Evolutionary conservation across 2,113 vertebrate genomes (phyloP), one percentile per base, ranked within the genome.

Genomic region (Laterallus jamaicensis): DNA sequence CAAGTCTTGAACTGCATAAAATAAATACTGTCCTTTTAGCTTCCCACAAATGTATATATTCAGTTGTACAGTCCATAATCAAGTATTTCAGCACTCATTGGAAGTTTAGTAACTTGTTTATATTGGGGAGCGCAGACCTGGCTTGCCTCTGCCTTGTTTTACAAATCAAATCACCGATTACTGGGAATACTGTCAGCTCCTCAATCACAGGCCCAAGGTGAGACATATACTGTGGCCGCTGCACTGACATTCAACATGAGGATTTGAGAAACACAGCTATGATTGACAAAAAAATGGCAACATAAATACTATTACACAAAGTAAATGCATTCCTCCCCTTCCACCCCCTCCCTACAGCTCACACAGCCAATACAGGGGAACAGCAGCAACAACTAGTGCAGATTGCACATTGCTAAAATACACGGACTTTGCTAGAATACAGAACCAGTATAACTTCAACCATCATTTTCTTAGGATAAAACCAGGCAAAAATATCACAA

Each of bases 401-500:
- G 29, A 68, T 1, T 22, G 18, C 16, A 35, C 0, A 3, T 13
- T 5, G 1, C 42, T 31, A 42, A 17, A 21, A 32, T 54, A 15
- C 25, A 54, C 15, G 15, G 52, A 54, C 47, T 66, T 44, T 55
- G 16, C 58, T 35, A 49, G 6, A 80, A 66, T 13, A 67, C 4
- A 88, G 73, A 89, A 39, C 31, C 32, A 60, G 10, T 26, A 49
- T 39, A 93, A 71, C 12, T 47, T 63, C 21, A 52, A 68, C 44
- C 22, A 58, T 13, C 3, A 55, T 68, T 91, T 84, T 75, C 54
- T 63, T 47, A 68, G 62, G 63, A 55, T 29, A 86, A 90, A 94
- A 31, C 7, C 35, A 75, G 19, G 0, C 39, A 68, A 76, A 77
- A 39, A 39, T 39, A 55, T 39, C 24, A 44, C 67, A 40, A 82